Evolutionary conservation across 2,113 vertebrate species (phyloP).

Genomic region (Ancistrus triradiatus): DNA sequence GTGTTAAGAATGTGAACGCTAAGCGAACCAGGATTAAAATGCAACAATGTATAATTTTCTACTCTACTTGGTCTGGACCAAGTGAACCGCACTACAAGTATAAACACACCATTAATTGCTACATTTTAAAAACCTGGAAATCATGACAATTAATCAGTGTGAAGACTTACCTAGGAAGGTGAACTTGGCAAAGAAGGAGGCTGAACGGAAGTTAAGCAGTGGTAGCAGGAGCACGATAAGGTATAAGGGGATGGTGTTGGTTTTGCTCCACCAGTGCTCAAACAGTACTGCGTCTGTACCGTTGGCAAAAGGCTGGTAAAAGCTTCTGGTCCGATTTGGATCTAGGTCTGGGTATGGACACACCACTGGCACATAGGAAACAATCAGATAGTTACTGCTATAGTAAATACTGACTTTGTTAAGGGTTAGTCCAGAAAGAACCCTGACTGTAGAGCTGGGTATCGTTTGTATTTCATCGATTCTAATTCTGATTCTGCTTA

Average conservation of each 20-base stretch:
- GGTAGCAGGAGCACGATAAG: constrained; percentile 83
- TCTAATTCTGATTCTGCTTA: too few relatives aligned
- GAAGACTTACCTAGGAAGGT: constrained; percentile 82
- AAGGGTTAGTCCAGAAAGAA: neutral
- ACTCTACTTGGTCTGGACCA: too few relatives aligned
- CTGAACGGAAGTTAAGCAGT: constrained; percentile 89
- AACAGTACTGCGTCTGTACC: constrained; percentile 62
- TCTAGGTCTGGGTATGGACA: constrained; percentile 71
- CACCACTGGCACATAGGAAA: constrained; percentile 71
- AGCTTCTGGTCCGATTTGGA: constrained; percentile 42
- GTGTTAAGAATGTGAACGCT: too few relatives aligned
- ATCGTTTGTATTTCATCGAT: too few relatives aligned
- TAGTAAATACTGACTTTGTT: neutral
- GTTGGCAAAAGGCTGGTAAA: constrained; percentile 34
- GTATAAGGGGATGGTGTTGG: constrained; percentile 86
- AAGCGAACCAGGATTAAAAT: too few relatives aligned
- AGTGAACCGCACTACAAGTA: too few relatives aligned
- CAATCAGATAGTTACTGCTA: neutral
- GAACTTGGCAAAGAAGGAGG: constrained; percentile 96
- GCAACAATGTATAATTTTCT: too few relatives aligned
- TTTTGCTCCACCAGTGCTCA: constrained; percentile 85
- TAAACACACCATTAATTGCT: too few relatives aligned
- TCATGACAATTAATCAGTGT: too few relatives aligned
- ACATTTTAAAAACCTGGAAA: too few relatives aligned
- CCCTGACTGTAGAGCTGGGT: too few relatives aligned